Conservation (phyloP, 2,888 invertebrate genomes). For the Oasisia sp. region DNA sequence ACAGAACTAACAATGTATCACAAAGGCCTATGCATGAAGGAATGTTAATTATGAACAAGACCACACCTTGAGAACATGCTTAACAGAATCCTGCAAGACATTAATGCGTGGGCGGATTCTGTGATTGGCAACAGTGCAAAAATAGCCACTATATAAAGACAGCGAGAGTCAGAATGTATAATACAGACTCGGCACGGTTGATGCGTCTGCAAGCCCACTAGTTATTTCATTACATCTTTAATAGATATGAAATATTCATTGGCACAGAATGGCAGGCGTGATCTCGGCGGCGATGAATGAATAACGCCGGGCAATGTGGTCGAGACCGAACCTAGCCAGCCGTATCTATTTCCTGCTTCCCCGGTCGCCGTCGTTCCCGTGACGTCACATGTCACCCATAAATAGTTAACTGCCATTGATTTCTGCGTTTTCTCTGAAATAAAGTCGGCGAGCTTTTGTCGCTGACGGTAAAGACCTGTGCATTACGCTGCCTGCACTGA, state of each 20-base stretch:
- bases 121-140: neutral
- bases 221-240: slow-evolving; percentile 1
- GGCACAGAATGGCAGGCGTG: neutral
- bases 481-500: neutral
- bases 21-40: neutral
- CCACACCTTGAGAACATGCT: neutral
- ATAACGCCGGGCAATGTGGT: neutral
- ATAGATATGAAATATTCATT: slow-evolving; percentile 17
- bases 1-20: neutral
- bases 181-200: slow-evolving; percentile 8
- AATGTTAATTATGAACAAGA: neutral
- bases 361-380: neutral
- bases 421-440: neutral
- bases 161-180: neutral
- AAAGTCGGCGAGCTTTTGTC: neutral
- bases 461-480: neutral
- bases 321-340: neutral
- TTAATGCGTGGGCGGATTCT: neutral
- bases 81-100: neutral
- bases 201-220: neutral
- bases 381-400: slow-evolving; percentile 10
- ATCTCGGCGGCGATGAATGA: neutral
- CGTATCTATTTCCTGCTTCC: neutral
- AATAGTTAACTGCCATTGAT: slow-evolving; percentile 17
- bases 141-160: neutral